A percentile compares a stretch with the other conserved stretches of the same genome.
These are phyloP conservation scores for Conistra vaccinii DNA, from an alignment of 2,888 invertebrate species.

Conservation along the genomic window DNA sequence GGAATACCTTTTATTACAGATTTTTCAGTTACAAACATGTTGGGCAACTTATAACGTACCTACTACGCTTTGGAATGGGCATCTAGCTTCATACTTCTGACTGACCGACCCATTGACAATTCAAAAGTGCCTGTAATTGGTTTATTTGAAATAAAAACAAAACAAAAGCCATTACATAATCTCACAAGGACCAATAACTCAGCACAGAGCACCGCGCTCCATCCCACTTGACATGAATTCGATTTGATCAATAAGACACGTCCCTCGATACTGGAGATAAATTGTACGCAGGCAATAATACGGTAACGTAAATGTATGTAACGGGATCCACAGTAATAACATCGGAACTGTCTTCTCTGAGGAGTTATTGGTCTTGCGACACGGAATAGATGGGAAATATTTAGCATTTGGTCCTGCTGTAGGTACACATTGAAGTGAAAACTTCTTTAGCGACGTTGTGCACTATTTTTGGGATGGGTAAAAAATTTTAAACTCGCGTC, in stretches of 20 bases:
- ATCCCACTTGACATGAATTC: constrained; percentile 59
- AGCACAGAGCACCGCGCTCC: constrained; percentile 23
- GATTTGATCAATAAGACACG: constrained; percentile 57
- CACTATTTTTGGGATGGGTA: no score
- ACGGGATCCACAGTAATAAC: constrained; percentile 53
- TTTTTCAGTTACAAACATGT: no score
- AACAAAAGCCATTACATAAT: constrained; percentile 25
- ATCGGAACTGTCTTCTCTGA: constrained; percentile 32
- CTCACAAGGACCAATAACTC: constrained; percentile 40
- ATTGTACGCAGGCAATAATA: constrained; percentile 56
- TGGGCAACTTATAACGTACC: no score
- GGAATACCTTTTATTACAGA: no score
- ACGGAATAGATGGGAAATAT: constrained; percentile 23
- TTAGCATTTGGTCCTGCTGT: neutral
- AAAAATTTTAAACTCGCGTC: no score
- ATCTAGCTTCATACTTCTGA: no score
- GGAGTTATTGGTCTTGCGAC: constrained; percentile 33
- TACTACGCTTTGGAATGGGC: no score
- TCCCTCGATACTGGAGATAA: constrained; percentile 53
- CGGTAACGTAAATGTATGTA: constrained; percentile 45
- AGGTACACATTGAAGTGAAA: no score
- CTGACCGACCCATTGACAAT: no score
- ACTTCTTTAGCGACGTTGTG: no score
- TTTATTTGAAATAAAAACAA: no score
- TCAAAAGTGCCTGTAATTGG: no score